Base-by-base conservation (phyloP, 2,888 invertebrate genomes). In the Mesorhabditis spiculigera region DNA sequence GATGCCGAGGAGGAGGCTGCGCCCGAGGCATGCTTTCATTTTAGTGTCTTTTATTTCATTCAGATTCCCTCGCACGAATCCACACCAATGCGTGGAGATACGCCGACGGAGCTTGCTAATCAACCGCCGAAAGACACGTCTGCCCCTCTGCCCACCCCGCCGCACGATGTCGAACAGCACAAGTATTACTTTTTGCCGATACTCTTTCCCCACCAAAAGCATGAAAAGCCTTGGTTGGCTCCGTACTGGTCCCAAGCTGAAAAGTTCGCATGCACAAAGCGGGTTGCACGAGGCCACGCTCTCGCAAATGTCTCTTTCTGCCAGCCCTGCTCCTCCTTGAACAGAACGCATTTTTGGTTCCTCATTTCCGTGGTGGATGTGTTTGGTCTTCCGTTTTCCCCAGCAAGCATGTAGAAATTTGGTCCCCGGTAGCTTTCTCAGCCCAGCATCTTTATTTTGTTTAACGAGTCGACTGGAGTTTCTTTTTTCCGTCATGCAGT, bases 1-100 rank as follows among this genome's bases (percentile, higher is more conserved):
- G 85, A 85, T 58, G 83, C 82, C 5, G 82, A 85, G 66, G 85
- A 84, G 71, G 80, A 79, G 67, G 69, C 74, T 13, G 58, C 58
- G 58, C 8, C n/a, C 8, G n/a, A 50, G 10, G n/a, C 58, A 13
- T n/a, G n/a, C 10, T 50, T 13, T 50, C n/a, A n/a, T 10, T 13
- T 50, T 1, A 50, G 58, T 50, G 58, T 50, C n/a, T 50, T 50
- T 50, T n/a, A n/a, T 50, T 28, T 28, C 3, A 1, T 28, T 50
- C n/a, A 50, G 58, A 50, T n/a, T 10, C 10, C 58, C n/a, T 50
- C 58, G 58, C 8, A n/a, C 8, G 58, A 50, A 50, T 50, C 58
- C 8, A 50, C 58, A 50, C 58, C 58, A 50, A 13, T 50, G 58
- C 58, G 58, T 13, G 58, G 58, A n/a, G 58, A 50, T 50, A 50